Evolutionary conservation across 2,113 vertebrate genomes (phyloP), one percentile per base, ranked within the genome.

Genomic region (Acinonyx jubatus): DNA sequence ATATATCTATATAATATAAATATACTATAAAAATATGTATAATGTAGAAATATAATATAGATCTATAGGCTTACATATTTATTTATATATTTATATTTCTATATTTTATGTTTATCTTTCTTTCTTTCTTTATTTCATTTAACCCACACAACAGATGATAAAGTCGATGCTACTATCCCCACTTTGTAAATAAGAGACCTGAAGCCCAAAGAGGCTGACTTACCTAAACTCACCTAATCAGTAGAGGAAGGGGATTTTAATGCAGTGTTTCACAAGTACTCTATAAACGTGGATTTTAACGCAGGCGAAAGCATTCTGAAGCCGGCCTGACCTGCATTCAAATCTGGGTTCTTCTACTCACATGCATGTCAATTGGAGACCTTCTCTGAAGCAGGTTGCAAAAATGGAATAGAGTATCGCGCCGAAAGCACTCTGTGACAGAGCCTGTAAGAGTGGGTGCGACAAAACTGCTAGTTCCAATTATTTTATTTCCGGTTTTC

Each of bases 101-200:
- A 18, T 76, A 76, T 48, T 9, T 15, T 16, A 16, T 48, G 29
- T 25, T 14, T n/a, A n/a, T n/a, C n/a, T 45, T 45, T 45, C 0
- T 45, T 45, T 45, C 45, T 45, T 9, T 45, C 45, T 45, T 45
- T 45, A 9, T 45, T 48, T 76, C 8, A 76, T 2, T 76, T 48
- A 87, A 69, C 7, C 4, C 16, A 71, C 5, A 86, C 5, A 29
- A 31, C 48, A 94, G 29, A 61, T 78, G 48, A 65, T 11, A 52
- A 45, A 33, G 0, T 65, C 71, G 48, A 12, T 83, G 57, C 50
- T 45, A 55, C 93, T 73, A 61, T 63, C 2, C 18, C 6, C 29
- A 79, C 61, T 91, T 98, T 78, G 84, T 12, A 81, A 41, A 45
- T 71, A 52, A 85, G 45, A 93, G 84, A 68, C 61, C 31, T 66